Percentiles rank a stretch among this genome's conserved stretches.
These are phyloP conservation scores for Cosmorhoe ocellata DNA, from an alignment of 2,888 invertebrate genomes.

Conservation along the genomic window DNA sequence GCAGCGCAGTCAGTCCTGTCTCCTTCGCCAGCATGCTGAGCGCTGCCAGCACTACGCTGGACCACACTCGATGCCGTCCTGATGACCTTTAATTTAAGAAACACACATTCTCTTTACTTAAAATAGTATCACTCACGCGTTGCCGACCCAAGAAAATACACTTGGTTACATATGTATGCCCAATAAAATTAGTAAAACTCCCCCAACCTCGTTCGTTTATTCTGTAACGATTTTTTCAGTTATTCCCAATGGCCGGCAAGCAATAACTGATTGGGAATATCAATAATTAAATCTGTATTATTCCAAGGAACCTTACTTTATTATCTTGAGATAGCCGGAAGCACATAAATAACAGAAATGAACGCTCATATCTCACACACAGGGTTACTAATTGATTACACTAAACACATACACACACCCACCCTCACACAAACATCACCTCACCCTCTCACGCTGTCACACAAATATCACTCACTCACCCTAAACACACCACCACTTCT, in stretches of 20 bases:
- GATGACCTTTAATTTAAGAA: slow-evolving; percentile 51
- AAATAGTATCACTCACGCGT: too few relatives aligned
- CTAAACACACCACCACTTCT: too few relatives aligned
- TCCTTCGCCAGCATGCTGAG: slow-evolving; percentile 94
- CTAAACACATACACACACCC: too few relatives aligned
- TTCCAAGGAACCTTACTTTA: slow-evolving; percentile 1
- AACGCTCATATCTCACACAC: slow-evolving; percentile 24
- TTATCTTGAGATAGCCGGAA: background rate
- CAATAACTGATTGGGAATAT: background rate
- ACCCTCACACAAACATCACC: too few relatives aligned
- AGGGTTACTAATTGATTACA: slow-evolving; percentile 24
- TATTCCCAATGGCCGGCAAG: too few relatives aligned
- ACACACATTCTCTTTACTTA: background rate
- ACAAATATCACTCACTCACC: too few relatives aligned
- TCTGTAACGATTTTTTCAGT: too few relatives aligned
- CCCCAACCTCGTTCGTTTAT: too few relatives aligned
- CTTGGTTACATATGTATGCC: too few relatives aligned
- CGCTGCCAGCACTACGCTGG: slow-evolving; percentile 87
- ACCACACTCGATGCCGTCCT: slow-evolving; percentile 71
- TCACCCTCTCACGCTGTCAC: too few relatives aligned
- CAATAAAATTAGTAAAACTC: too few relatives aligned
- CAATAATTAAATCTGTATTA: background rate
- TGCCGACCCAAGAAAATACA: too few relatives aligned
- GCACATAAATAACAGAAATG: slow-evolving; percentile 25
- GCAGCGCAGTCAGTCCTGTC: slow-evolving; percentile 89